These are phyloP conservation scores for Sebastiscus tertius DNA, from an alignment of 2,797 vertebrate species.

Conservation along the genomic window DNA sequence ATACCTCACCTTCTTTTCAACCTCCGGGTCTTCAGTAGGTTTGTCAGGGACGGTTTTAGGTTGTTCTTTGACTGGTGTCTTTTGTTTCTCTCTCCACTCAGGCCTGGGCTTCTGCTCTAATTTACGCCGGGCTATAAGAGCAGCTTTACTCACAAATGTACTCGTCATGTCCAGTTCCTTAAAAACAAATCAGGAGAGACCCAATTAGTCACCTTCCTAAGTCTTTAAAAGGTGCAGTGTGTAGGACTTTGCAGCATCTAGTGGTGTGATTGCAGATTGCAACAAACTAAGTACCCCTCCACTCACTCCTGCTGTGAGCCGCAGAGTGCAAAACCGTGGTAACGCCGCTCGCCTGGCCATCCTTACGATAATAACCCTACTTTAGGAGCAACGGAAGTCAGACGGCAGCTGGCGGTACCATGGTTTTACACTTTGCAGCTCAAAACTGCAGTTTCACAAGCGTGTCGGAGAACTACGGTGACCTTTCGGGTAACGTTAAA, in stretches of 20 bases:
- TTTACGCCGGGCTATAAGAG: slow-evolving; percentile 78
- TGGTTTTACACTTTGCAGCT: too few species aligned
- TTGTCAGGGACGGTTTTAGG: slow-evolving; percentile 4
- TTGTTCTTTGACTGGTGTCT: slow-evolving; percentile 41
- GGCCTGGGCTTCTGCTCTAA: slow-evolving; percentile 69
- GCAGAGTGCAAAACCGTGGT: too few species aligned
- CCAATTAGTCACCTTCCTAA: background rate
- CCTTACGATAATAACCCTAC: too few species aligned
- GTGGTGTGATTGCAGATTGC: background rate
- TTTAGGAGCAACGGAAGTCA: too few species aligned
- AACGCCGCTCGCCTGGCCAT: too few species aligned
- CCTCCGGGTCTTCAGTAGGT: background rate
- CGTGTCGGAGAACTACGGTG: too few species aligned
- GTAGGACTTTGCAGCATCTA: background rate
- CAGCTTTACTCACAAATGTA: slow-evolving; percentile 84
- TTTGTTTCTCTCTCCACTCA: slow-evolving; percentile 70
- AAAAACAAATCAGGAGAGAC: background rate
- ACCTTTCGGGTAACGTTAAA: too few species aligned
- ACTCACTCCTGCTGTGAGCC: too few species aligned
- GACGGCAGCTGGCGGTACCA: too few species aligned
- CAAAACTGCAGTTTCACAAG: too few species aligned
- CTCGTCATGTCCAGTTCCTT: slow-evolving; percentile 84
- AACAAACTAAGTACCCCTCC: background rate
- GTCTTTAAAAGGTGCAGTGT: background rate
- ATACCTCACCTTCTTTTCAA: slow-evolving; percentile 42